Base-by-base conservation (phyloP, 1,140 invertebrate genomes). In the Anastatus disparis region DNA sequence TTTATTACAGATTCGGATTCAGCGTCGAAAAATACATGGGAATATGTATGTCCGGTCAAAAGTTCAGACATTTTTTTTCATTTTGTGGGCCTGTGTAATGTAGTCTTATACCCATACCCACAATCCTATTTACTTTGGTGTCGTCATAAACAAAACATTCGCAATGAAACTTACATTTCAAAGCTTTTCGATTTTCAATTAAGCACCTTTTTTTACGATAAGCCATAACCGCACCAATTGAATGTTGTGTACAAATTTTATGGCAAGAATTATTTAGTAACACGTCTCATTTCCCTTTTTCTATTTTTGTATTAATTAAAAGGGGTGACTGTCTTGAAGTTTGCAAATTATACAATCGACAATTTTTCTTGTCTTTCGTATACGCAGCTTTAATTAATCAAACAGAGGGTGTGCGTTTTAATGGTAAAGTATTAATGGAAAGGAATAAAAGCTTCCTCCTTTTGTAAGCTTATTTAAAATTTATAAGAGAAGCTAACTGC, bases 121-220 rank as follows among this genome's bases (percentile, higher is more conserved):
- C 20, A 24, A 31, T 4, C 55, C 31, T 40, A 61, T 61, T n/a
- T n/a, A n/a, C n/a, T n/a, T n/a, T n/a, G n/a, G 12, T 24, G 27
- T 61, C 40, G 58, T 61, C 46, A 44, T 24, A 61, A 46, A 61
- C 40, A 61, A 35, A 61, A 40, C 58, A 26, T 44, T 61, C 58
- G 27, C 15, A n/a, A n/a, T n/a, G n/a, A n/a, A n/a, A n/a, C n/a
- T n/a, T n/a, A n/a, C n/a, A n/a, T n/a, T n/a, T n/a, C n/a, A n/a
- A n/a, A n/a, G n/a, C n/a, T n/a, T n/a, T n/a, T n/a, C n/a, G n/a
- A n/a, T n/a, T n/a, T n/a, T n/a, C n/a, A n/a, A 61, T 61, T 61
- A 27, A 26, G 2, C 42, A n/a, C 24, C 15, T n/a, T 46, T 12
- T 27, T 61, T 58, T 46, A 27, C 40, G 58, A 40, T 22, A 17